A percentile compares a stretch with the other conserved stretches of the same genome.
phyloP scores from a whole-genome alignment of 2,888 invertebrate species.

The Tupiocoris notatus region DNA sequence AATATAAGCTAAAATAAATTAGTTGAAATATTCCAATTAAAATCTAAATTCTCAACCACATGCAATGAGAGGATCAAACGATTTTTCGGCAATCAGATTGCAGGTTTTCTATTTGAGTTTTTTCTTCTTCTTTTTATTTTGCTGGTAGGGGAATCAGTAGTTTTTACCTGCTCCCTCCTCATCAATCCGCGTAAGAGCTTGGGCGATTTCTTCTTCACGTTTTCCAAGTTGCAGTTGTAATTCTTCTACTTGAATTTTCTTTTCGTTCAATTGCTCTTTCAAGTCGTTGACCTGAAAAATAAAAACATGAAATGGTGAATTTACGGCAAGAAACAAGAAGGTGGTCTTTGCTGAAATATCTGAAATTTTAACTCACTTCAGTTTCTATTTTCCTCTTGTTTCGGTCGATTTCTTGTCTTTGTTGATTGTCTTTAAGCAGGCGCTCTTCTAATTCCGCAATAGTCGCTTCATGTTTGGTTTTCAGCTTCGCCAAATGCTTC shows the following conservation, averaged over 20 bases:
- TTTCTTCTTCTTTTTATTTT: too few relatives aligned
- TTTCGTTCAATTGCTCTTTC: conserved; percentile 89
- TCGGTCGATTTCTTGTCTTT: conserved; percentile 90
- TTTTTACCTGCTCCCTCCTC: conserved; percentile 79
- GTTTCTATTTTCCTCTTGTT: conserved; percentile 87
- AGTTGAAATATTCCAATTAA: too few relatives aligned
- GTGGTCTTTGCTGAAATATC: too few relatives aligned
- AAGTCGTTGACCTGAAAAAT: conserved; percentile 71
- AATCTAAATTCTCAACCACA: too few relatives aligned
- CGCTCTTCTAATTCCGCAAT: conserved; percentile 94
- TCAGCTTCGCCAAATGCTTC: conserved; percentile 87
- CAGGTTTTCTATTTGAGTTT: too few relatives aligned
- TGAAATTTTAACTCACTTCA: conserved; percentile 60
- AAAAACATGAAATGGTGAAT: too few relatives aligned
- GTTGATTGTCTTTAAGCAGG: conserved; percentile 89
- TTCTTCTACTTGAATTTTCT: conserved; percentile 86
- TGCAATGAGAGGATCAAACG: too few relatives aligned
- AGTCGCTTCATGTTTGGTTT: conserved; percentile 92
- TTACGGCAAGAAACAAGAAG: too few relatives aligned
- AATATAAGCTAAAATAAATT: too few relatives aligned
- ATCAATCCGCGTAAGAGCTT: conserved; percentile 83
- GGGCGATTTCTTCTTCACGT: conserved; percentile 91
- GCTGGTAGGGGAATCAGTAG: too few relatives aligned
- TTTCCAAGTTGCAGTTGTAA: conserved; percentile 81
- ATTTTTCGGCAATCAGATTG: too few relatives aligned